A percentile compares a stretch with the other conserved stretches of the same genome.
Evolutionary conservation across 2,888 invertebrate species (phyloP).

Genomic region (Willowsia nigromaculata): DNA sequence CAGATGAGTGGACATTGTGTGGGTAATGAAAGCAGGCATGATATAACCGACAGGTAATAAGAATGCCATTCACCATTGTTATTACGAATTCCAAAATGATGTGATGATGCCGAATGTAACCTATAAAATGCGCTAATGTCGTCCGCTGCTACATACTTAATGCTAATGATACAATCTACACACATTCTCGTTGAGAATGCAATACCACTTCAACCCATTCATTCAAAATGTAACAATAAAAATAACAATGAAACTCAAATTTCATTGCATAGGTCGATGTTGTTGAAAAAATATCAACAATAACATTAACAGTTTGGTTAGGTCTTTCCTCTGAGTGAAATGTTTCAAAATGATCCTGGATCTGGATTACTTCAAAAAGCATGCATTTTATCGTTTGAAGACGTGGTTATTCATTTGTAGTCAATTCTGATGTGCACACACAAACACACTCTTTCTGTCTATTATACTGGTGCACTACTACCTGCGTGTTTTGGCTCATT

Average conservation of each 20-base stretch:
- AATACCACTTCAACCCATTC: slow-evolving; percentile 22
- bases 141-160: background rate
- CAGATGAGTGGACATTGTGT: background rate
- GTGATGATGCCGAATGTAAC: background rate
- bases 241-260: slow-evolving; percentile 16
- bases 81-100: slow-evolving; percentile 12
- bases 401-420: too few species aligned
- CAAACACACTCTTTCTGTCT: background rate
- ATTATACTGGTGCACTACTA: background rate
- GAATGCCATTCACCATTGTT: slow-evolving; percentile 7
- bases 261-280: slow-evolving; percentile 17
- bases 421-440: background rate
- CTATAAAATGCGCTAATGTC: background rate
- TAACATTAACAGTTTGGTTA: background rate
- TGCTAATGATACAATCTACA: background rate
- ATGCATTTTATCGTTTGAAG: too few species aligned
- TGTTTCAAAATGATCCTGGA: background rate
- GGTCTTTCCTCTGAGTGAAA: background rate
- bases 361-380: background rate
- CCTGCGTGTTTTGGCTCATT: background rate
- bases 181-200: background rate
- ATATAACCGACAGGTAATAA: slow-evolving; percentile 31
- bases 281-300: slow-evolving; percentile 1
- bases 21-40: slow-evolving; percentile 1
- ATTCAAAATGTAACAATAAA: slow-evolving; percentile 21